Evolutionary conservation across 2,113 vertebrate genomes (phyloP), one percentile per base, ranked within the genome.

Genomic region (Morone chrysops): DNA sequence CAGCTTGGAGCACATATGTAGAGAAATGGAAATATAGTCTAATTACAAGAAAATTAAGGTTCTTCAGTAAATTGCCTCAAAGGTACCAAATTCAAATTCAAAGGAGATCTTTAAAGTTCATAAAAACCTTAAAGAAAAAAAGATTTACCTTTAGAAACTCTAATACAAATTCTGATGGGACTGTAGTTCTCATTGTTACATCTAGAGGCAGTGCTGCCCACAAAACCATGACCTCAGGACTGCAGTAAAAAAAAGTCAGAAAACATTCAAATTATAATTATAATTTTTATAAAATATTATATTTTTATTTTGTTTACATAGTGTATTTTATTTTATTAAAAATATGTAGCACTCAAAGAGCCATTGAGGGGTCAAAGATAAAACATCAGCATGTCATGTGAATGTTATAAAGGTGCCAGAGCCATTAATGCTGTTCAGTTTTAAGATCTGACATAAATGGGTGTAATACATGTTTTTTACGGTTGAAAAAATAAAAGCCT

Each of bases 201-300:
- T 45, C 81, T 92, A 91, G 94, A 80, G 92, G 94, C 94, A 93
- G 89, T 82, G 87, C 68, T 92, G 92, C 75, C 94, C 85, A 91
- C 83, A 87, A 93, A 94, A 93, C 87, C 38, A 31, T 69, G 62
- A 74, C 81, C 79, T 78, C 43, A 41, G 70, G 67, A 31, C 75
- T 53, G 43, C 6, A 77, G 63, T 4, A 31, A 47, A 50, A 5
- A 70, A 45, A 70, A 75, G 66, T 66, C 38, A 68, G 10, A 84
- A 65, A 69, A 45, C 40, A 69, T 36, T 22, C 48, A 56, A 60
- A 11, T n/a, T n/a, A n/a, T n/a, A n/a, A n/a, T n/a, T 56, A 6
- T 61, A 8, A 60, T 51, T n/a, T 67, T 61, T 54, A 12, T 2
- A 36, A 57, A 70, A 38, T 36, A n/a, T 51, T 51, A 8, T 66